These are phyloP conservation scores for Cardiocondyla obscurior DNA, from an alignment of 1,140 invertebrate genomes.

Conservation along the genomic window DNA sequence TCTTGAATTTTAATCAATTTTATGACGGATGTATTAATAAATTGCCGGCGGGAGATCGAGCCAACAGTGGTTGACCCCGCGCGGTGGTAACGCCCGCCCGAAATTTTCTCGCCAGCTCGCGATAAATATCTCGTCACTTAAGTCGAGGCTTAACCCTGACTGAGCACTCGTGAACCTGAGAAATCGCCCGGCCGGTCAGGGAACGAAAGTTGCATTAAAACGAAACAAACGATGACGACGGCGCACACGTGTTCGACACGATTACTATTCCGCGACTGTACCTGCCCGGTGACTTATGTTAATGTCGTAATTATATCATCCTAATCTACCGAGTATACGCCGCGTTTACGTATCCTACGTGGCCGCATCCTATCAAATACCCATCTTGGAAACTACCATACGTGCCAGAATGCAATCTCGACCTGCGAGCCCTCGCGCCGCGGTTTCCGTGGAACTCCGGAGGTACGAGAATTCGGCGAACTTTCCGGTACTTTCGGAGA, in stretches of 20 bases:
- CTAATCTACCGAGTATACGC: conserved; percentile 80
- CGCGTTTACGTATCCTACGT: conserved; percentile 77
- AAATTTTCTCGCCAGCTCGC: conserved; percentile 23
- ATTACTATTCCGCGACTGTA: conserved; percentile 82
- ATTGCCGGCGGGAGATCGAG: neutral
- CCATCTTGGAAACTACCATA: conserved; percentile 83
- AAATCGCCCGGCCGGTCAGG: conserved; percentile 22
- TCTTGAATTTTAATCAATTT: neutral
- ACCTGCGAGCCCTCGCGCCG: conserved; percentile 39
- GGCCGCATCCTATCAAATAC: conserved; percentile 82
- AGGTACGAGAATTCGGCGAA: conserved; percentile 45
- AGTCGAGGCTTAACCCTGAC: conserved; percentile 48
- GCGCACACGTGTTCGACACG: conserved; percentile 80
- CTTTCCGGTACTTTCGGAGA: conserved; percentile 7
- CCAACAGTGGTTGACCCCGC: neutral
- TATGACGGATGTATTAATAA: neutral
- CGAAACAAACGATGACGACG: conserved; percentile 65
- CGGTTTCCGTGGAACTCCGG: conserved; percentile 59
- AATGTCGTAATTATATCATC: conserved; percentile 84
- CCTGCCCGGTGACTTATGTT: conserved; percentile 83
- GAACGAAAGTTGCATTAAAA: conserved; percentile 66
- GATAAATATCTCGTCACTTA: conserved; percentile 72
- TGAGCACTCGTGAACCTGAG: conserved; percentile 47
- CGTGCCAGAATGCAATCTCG: conserved; percentile 81
- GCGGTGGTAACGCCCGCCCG: neutral